These are phyloP conservation scores for Caretta caretta DNA, from an alignment of 2,113 vertebrate species.

Conservation along the genomic window DNA sequence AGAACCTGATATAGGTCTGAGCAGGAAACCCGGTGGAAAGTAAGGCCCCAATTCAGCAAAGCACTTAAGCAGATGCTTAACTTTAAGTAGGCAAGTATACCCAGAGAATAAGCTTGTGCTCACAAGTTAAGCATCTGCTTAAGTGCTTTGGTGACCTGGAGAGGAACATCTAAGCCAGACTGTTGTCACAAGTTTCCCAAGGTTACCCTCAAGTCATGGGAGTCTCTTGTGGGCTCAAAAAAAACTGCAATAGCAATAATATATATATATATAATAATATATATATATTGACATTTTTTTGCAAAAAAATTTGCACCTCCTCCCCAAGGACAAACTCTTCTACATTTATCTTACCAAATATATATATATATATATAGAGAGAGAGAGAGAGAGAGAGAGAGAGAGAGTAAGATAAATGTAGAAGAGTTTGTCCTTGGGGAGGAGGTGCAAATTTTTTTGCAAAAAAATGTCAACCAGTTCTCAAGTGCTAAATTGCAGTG, in stretches of 20 bases:
- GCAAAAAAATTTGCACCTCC: no score
- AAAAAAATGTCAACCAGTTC: neutral
- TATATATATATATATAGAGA: no score
- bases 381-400: no score
- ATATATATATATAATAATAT: no score
- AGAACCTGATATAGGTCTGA: neutral
- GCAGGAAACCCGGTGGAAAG: fast-evolving
- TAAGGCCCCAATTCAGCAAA: neutral
- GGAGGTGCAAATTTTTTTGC: neutral
- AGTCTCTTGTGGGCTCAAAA: neutral
- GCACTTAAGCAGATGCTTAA: neutral
- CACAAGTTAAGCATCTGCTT: fast-evolving
- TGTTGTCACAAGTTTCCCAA: neutral
- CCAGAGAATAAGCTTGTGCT: neutral
- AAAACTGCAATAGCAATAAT: neutral
- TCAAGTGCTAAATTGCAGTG: neutral
- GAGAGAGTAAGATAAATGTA: no score
- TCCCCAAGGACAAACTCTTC: no score
- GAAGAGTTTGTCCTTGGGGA: neutral
- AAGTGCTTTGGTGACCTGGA: neutral
- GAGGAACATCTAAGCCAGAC: neutral
- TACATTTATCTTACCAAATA: no score
- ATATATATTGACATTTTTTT: no score
- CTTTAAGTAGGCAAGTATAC: neutral
- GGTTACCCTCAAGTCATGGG: neutral